phyloP scores from a whole-genome alignment of 2,797 vertebrate genomes.

The Manis javanica region DNA sequence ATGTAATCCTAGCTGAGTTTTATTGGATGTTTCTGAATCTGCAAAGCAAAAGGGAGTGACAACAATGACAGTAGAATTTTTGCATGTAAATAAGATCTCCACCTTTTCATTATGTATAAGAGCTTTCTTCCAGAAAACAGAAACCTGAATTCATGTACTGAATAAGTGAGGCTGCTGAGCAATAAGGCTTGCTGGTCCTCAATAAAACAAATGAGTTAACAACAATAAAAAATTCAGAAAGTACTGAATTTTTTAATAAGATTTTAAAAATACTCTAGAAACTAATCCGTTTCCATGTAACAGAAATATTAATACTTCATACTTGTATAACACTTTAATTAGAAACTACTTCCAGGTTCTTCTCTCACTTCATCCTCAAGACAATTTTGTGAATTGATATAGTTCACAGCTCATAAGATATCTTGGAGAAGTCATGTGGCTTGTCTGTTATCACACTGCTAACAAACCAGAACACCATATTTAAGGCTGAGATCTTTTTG shows the following conservation, averaged over 20 bases:
- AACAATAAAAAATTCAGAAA: slow-evolving; percentile 10
- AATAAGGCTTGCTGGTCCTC: neutral
- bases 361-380: neutral
- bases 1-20: slow-evolving; percentile 1
- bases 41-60: slow-evolving; percentile 25
- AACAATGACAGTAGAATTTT: slow-evolving; percentile 22
- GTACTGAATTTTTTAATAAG: neutral
- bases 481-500: neutral
- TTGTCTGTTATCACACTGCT: neutral
- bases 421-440: neutral
- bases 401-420: neutral
- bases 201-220: slow-evolving; percentile 24
- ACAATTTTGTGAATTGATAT: neutral
- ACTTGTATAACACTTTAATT: neutral
- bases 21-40: slow-evolving; percentile 37
- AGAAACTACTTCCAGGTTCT: neutral
- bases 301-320: neutral
- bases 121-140: slow-evolving; percentile 54
- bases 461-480: slow-evolving; percentile 13
- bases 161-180: slow-evolving; percentile 43
- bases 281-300: neutral
- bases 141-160: slow-evolving; percentile 18
- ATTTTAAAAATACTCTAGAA: slow-evolving; percentile 1
- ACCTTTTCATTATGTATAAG: slow-evolving; percentile 62
- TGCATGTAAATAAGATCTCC: slow-evolving; percentile 61